These are phyloP conservation scores for Meliscaeva auricollis DNA, from an alignment of 2,888 invertebrate genomes.

Conservation along the genomic window DNA sequence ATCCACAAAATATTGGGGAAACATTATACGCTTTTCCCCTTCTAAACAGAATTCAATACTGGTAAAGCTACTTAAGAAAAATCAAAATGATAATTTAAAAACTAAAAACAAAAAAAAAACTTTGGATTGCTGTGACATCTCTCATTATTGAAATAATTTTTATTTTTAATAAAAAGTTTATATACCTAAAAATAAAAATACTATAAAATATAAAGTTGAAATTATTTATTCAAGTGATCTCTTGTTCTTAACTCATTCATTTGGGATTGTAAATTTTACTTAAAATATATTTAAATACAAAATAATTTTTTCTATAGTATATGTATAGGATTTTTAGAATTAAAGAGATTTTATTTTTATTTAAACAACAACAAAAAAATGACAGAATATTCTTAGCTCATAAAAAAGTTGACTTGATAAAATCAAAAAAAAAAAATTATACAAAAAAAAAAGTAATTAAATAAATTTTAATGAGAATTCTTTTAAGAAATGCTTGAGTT, in stretches of 20 bases:
- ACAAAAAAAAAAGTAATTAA: constrained; percentile 26
- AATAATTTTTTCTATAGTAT: constrained; percentile 21
- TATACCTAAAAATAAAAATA: neutral
- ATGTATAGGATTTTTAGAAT: constrained; percentile 22
- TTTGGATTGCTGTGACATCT: constrained; percentile 48
- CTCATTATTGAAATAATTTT: constrained; percentile 18
- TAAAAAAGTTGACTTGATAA: constrained; percentile 58
- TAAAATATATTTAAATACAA: constrained; percentile 28
- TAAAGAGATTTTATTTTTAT: constrained; percentile 23
- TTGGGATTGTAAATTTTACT: constrained; percentile 60
- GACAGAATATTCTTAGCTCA: constrained; percentile 34
- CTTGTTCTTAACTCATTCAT: constrained; percentile 56
- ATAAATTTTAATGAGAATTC: constrained; percentile 55
- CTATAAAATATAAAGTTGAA: neutral
- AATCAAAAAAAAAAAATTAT: constrained; percentile 18
- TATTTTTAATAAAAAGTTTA: constrained; percentile 9
- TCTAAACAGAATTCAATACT: constrained; percentile 13
- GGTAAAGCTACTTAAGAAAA: constrained; percentile 32
- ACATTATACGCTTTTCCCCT: constrained; percentile 68
- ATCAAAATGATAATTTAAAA: neutral
- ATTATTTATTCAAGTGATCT: constrained; percentile 59
- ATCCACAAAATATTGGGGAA: constrained; percentile 49
- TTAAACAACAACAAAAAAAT: constrained; percentile 27
- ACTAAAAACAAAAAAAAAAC: neutral
- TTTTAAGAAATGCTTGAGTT: constrained; percentile 13